A percentile compares a stretch with the other conserved stretches of the same genome.
These are phyloP conservation scores for Silurus meridionalis DNA, from an alignment of 2,113 vertebrate genomes.

Conservation along the genomic window DNA sequence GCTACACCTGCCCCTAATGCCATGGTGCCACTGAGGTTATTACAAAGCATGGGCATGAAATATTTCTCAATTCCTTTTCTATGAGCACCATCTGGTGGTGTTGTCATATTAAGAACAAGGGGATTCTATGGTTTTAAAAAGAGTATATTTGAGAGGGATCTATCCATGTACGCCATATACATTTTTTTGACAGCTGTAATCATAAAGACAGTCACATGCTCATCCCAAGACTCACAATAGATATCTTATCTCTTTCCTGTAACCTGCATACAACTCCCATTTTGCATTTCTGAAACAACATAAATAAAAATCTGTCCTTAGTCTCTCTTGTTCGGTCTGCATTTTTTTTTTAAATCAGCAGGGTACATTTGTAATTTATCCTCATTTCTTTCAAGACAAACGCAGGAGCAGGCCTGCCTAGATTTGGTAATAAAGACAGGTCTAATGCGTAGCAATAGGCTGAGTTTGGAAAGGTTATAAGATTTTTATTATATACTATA, in stretches of 20 bases:
- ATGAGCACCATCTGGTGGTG: conserved; percentile 44
- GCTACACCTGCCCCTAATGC: not conserved
- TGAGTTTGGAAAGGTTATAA: not conserved
- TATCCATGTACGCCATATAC: conserved; percentile 33
- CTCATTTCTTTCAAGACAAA: not conserved
- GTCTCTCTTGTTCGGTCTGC: not conserved
- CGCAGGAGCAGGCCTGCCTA: not conserved
- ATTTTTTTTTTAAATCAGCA: not conserved
- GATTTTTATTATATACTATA: not conserved
- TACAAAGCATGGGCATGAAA: not conserved
- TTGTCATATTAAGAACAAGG: not conserved
- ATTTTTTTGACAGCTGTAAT: not conserved
- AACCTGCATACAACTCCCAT: not conserved
- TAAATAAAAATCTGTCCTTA: not conserved
- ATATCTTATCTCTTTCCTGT: not conserved
- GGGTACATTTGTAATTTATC: not conserved
- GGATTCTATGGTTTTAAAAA: conserved; percentile 22
- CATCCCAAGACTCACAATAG: not conserved
- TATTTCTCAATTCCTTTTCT: conserved; percentile 9
- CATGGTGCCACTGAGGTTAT: not conserved
- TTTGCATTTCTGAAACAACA: not conserved
- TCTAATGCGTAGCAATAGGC: not conserved
- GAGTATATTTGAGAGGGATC: not conserved
- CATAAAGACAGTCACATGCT: not conserved
- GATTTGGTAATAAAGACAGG: not conserved